These are phyloP conservation scores for Rhodophaea formosa DNA, from an alignment of 2,888 invertebrate genomes.

Conservation along the genomic window DNA sequence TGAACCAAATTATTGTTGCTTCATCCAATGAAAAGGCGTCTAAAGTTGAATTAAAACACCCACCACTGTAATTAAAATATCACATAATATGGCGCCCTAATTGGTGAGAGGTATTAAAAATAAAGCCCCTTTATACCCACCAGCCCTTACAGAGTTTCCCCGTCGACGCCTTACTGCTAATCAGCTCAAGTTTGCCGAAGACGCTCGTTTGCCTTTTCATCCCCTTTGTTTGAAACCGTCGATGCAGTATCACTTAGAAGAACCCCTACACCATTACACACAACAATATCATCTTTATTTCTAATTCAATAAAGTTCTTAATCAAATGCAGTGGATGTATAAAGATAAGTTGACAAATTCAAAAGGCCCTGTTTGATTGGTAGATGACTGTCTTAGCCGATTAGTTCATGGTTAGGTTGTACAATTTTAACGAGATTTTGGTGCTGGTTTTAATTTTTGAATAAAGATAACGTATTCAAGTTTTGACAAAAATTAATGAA, in stretches of 20 bases:
- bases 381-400: slow-evolving; percentile 59
- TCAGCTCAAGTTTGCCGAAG: slow-evolving; percentile 63
- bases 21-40: background rate
- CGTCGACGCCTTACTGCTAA: slow-evolving; percentile 55
- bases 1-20: too few species aligned
- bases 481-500: background rate
- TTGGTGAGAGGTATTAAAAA: slow-evolving; percentile 12
- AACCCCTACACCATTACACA: slow-evolving; percentile 34
- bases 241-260: slow-evolving; percentile 60
- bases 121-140: slow-evolving; percentile 5
- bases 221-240: slow-evolving; percentile 58
- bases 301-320: slow-evolving; percentile 35
- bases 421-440: slow-evolving; percentile 62
- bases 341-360: slow-evolving; percentile 51
- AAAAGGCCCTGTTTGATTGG: slow-evolving; percentile 63
- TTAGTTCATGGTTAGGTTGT: slow-evolving; percentile 67
- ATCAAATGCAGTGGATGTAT: slow-evolving; percentile 30
- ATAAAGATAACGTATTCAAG: background rate
- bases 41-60: background rate
- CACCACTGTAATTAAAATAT: slow-evolving; percentile 1
- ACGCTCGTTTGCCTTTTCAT: slow-evolving; percentile 66
- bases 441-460: slow-evolving; percentile 19
- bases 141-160: slow-evolving; percentile 27
- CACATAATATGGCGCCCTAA: background rate
- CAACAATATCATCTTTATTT: slow-evolving; percentile 37